Conservation (phyloP, 2,113 vertebrate genomes). For the Oreotrochilus melanogaster region DNA sequence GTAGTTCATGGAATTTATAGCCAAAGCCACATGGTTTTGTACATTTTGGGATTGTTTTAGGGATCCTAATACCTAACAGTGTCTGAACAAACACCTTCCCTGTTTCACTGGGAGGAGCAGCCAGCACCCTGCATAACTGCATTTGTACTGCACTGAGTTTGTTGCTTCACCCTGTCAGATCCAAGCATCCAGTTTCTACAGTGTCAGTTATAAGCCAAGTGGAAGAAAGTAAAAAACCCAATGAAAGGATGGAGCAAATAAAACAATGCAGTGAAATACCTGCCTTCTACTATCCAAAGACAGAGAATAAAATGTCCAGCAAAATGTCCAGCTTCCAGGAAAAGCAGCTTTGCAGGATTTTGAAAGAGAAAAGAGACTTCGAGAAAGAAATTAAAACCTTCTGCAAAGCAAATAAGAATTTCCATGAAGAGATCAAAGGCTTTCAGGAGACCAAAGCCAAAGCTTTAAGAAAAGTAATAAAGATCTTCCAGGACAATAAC, state of each 20-base stretch:
- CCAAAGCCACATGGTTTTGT: neutral
- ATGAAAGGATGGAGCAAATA: neutral
- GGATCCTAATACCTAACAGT: neutral
- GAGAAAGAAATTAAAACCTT: neutral
- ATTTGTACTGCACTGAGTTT: neutral
- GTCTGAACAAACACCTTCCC: neutral
- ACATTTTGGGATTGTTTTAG: neutral
- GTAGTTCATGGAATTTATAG: neutral
- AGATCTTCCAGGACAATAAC: neutral
- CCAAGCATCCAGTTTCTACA: neutral
- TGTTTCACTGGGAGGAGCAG: neutral
- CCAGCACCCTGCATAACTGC: neutral
- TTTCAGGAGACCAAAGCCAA: constrained; percentile 15
- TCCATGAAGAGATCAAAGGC: neutral
- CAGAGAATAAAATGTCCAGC: neutral
- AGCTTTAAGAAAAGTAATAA: neutral
- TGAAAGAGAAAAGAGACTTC: neutral
- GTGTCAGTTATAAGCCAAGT: neutral
- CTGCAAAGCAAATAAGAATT: neutral
- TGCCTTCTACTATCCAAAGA: neutral
- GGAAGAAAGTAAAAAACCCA: neutral
- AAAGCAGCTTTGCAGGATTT: neutral
- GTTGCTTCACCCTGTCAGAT: neutral
- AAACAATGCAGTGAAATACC: neutral
- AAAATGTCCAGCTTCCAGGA: neutral